Evolutionary conservation across 64 coral and sea anemone species (phyloP).

Genomic region (Pocillopora damicornis): DNA sequence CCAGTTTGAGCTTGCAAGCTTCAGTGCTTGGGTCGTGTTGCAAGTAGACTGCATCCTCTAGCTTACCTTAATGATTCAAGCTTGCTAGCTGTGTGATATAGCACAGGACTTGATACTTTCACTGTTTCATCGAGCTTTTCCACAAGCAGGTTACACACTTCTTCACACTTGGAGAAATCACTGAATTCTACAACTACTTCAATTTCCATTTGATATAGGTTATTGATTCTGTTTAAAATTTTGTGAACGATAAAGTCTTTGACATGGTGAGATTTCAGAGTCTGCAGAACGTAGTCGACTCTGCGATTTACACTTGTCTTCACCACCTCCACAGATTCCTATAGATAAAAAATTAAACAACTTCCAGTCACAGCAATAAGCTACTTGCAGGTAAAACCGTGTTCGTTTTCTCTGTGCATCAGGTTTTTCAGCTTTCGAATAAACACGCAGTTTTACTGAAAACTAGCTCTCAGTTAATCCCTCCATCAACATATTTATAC

Average conservation of each 20-base stretch:
- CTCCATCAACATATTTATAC: too few relatives aligned
- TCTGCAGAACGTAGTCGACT: constrained; percentile 93
- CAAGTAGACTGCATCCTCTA: too few relatives aligned
- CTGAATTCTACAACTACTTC: constrained; percentile 83
- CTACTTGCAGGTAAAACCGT: not conserved
- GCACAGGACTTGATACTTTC: constrained; percentile 70
- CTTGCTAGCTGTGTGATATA: constrained; percentile 70
- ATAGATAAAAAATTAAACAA: not conserved
- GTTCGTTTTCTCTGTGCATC: not conserved
- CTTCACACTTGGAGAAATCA: constrained; percentile 87
- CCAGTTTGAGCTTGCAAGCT: too few relatives aligned
- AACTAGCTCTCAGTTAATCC: too few relatives aligned
- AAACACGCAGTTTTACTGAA: too few relatives aligned
- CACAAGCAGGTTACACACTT: constrained; percentile 90
- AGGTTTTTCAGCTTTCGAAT: too few relatives aligned
- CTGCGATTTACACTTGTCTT: constrained; percentile 92
- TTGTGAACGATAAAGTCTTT: constrained; percentile 79
- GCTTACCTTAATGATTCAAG: constrained; percentile 80
- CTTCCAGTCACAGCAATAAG: not conserved
- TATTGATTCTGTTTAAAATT: constrained; percentile 59
- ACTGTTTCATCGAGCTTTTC: constrained; percentile 95
- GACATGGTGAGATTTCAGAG: constrained; percentile 74
- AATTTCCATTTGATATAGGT: constrained; percentile 57
- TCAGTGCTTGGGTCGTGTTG: too few relatives aligned
- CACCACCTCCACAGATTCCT: constrained; percentile 94